Evolutionary conservation across 2,797 vertebrate genomes (phyloP).

Genomic region (Microchirus variegatus): DNA sequence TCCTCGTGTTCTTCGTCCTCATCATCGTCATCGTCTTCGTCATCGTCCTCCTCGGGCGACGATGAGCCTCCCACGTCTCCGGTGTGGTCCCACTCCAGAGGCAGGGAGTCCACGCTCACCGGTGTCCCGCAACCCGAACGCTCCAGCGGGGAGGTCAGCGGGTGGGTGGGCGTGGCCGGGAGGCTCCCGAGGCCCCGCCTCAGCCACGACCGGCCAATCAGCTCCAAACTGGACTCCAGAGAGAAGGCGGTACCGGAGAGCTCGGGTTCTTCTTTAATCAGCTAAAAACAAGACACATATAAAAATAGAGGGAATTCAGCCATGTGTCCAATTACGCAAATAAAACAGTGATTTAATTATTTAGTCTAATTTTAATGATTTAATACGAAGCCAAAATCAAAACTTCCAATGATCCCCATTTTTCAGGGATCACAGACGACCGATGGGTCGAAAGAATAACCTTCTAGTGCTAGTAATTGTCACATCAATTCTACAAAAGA

Average conservation of each 20-base stretch:
- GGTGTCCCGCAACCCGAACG: constrained; percentile 92
- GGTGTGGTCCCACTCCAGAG: constrained; percentile 97
- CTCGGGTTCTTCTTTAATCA: constrained; percentile 82
- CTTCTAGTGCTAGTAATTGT: no score
- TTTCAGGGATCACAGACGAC: no score
- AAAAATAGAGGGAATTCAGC: not conserved
- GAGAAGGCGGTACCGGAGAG: constrained; percentile 78
- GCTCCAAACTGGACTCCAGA: constrained; percentile 82
- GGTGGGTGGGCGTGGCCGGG: constrained; percentile 83
- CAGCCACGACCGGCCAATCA: constrained; percentile 69
- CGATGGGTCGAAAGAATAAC: no score
- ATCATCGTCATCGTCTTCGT: constrained; percentile 56
- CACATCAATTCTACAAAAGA: no score
- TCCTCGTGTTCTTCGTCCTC: constrained; percentile 72
- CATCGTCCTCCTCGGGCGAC: constrained; percentile 87
- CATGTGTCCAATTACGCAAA: no score
- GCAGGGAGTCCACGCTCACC: constrained; percentile 93
- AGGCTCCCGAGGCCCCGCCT: constrained; percentile 58
- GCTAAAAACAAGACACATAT: constrained; percentile 2
- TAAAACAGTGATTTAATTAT: not conserved
- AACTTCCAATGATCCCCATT: no score
- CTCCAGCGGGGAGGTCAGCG: constrained; percentile 83
- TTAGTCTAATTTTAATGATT: not conserved
- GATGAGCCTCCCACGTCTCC: constrained; percentile 95
- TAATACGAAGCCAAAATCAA: no score